phyloP scores from a whole-genome alignment of 2,888 invertebrate species.

The Chydorus sphaericus region DNA sequence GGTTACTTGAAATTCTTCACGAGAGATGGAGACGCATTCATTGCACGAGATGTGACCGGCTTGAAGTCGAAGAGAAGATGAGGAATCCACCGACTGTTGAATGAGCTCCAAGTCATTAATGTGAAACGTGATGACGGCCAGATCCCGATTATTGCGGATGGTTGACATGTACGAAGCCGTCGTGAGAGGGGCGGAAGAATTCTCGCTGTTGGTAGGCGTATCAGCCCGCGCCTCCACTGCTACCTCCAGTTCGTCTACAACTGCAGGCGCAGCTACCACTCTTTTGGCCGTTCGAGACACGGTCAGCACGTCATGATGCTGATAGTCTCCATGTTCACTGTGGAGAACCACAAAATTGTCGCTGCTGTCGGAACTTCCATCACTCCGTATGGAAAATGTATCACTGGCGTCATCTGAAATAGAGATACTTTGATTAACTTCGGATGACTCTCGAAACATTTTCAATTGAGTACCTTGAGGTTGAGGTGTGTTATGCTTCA shows the following conservation, averaged over 20 bases:
- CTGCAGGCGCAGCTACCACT: constrained; percentile 70
- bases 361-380: constrained; percentile 56
- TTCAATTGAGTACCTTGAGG: not conserved
- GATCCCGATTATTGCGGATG: constrained; percentile 26
- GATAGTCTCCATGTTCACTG: not conserved
- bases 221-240: constrained; percentile 11
- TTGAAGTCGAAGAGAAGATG: constrained; percentile 50
- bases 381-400: constrained; percentile 58
- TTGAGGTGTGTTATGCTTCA: constrained; percentile 45
- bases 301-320: constrained; percentile 12
- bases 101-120: constrained; percentile 56
- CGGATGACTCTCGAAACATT: not conserved
- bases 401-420: constrained; percentile 57
- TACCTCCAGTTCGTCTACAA: constrained; percentile 40
- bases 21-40: constrained; percentile 75
- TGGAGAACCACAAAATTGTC: constrained; percentile 20
- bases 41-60: constrained; percentile 55
- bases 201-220: constrained; percentile 10
- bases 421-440: not conserved
- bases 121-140: constrained; percentile 46
- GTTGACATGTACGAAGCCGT: not conserved
- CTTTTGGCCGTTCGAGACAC: constrained; percentile 31
- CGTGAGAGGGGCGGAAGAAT: constrained; percentile 12
- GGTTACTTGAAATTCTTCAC: constrained; percentile 83
- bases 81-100: constrained; percentile 50